Conservation (phyloP, 2,113 vertebrate species). For the Erythrocercus mccallii region DNA sequence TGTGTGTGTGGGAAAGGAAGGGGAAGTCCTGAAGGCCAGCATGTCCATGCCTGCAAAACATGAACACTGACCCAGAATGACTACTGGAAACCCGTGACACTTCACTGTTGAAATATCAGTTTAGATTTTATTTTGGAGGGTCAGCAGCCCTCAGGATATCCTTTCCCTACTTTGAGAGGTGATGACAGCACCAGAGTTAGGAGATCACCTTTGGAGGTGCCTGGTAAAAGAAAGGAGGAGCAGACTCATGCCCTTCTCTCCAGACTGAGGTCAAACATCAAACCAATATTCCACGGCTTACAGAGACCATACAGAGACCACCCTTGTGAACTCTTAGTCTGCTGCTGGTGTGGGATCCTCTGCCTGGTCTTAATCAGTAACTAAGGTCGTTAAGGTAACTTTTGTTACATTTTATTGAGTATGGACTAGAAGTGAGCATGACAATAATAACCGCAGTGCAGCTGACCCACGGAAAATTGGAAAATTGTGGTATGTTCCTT, state of each 20-base stretch:
- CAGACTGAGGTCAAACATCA: neutral
- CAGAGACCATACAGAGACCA: fast-evolving
- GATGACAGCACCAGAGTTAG: neutral
- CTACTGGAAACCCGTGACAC: neutral
- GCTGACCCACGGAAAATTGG: neutral
- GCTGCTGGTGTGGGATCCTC: neutral
- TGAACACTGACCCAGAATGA: neutral
- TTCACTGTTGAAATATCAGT: neutral
- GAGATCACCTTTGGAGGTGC: neutral
- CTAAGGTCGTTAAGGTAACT: neutral
- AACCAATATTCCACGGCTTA: neutral
- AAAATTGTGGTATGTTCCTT: neutral
- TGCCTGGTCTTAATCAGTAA: neutral
- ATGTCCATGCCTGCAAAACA: neutral
- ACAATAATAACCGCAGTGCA: neutral
- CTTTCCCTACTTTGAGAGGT: neutral
- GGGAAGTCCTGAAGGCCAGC: neutral
- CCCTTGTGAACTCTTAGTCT: neutral
- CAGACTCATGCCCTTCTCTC: neutral
- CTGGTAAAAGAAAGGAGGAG: neutral
- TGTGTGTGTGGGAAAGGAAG: neutral
- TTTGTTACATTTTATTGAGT: neutral
- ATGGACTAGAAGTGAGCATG: neutral
- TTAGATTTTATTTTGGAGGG: neutral
- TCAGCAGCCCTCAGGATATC: neutral